Evolutionary conservation across 2,797 vertebrate genomes (phyloP).

Genomic region (Tympanoctomys barrerae): DNA sequence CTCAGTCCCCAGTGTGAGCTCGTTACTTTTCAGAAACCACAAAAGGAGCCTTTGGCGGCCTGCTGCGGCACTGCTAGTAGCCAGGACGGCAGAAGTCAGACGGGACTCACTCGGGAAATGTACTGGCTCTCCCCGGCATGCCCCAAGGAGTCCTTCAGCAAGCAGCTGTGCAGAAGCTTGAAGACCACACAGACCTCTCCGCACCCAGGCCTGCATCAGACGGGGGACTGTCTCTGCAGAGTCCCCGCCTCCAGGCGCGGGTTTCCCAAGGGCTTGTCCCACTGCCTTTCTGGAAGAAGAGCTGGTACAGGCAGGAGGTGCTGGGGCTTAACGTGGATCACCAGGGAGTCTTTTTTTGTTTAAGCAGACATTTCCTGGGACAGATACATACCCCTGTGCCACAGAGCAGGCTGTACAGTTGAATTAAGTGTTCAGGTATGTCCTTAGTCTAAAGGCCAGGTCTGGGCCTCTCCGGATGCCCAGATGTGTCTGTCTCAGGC

Average conservation of each 20-base stretch:
- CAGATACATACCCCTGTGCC: neutral
- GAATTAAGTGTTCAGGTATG: neutral
- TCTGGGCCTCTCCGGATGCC: neutral
- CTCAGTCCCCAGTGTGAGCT: neutral
- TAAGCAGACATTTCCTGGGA: neutral
- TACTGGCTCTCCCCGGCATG: neutral
- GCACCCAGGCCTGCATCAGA: too few relatives aligned
- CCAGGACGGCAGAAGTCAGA: neutral
- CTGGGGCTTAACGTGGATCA: fast-evolving
- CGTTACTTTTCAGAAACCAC: neutral
- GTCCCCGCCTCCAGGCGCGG: neutral
- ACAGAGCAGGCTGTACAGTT: neutral
- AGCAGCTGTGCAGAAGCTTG: neutral
- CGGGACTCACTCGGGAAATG: neutral
- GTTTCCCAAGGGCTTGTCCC: neutral
- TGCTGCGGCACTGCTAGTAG: neutral
- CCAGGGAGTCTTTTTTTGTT: neutral
- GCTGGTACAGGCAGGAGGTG: neutral
- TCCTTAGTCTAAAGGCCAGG: neutral
- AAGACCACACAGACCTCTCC: too few relatives aligned
- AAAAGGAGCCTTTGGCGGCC: neutral
- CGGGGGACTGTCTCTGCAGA: too few relatives aligned
- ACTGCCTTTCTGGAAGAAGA: neutral
- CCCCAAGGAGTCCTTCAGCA: neutral
- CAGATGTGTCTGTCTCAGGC: neutral